Percentiles rank a stretch among this genome's conserved stretches.
phyloP scores from a whole-genome alignment of 2,888 invertebrate species.

The Clusia tigrina region DNA sequence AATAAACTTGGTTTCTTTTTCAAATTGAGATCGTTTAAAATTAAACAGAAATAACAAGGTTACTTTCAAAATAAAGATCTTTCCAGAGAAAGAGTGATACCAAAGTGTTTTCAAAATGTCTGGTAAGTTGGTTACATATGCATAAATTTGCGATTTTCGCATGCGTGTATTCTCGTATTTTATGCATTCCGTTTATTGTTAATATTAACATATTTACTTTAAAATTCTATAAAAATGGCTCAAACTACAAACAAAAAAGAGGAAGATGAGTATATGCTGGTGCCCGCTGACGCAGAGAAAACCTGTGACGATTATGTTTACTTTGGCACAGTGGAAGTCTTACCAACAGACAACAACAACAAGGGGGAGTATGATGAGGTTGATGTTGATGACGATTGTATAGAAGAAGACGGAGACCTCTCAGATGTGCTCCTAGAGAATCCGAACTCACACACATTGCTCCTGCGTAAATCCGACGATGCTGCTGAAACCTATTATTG shows the following conservation, averaged over 20 bases:
- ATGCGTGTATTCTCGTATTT: not conserved
- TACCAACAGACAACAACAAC: not conserved
- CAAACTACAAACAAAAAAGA: not conserved
- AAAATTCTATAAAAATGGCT: not conserved
- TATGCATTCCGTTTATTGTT: too few species aligned
- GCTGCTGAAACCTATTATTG: conserved; percentile 30
- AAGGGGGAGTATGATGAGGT: conserved; percentile 15
- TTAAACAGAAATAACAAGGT: conserved; percentile 24
- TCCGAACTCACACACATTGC: not conserved
- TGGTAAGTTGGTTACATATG: conserved; percentile 18
- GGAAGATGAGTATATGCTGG: not conserved
- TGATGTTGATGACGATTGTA: not conserved
- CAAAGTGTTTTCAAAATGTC: conserved; percentile 19
- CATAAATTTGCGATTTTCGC: not conserved
- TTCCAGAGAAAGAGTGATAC: not conserved
- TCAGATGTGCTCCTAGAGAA: not conserved
- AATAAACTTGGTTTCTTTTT: not conserved
- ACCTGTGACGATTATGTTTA: not conserved
- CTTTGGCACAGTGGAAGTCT: too few species aligned
- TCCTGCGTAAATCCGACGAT: not conserved
- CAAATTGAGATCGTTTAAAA: conserved; percentile 2
- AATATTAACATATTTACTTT: too few species aligned
- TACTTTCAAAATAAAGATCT: conserved; percentile 22
- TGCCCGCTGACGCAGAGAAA: not conserved
- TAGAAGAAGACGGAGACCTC: not conserved